phyloP scores from a whole-genome alignment of 2,797 vertebrate species.

The Syngnathus acus region DNA sequence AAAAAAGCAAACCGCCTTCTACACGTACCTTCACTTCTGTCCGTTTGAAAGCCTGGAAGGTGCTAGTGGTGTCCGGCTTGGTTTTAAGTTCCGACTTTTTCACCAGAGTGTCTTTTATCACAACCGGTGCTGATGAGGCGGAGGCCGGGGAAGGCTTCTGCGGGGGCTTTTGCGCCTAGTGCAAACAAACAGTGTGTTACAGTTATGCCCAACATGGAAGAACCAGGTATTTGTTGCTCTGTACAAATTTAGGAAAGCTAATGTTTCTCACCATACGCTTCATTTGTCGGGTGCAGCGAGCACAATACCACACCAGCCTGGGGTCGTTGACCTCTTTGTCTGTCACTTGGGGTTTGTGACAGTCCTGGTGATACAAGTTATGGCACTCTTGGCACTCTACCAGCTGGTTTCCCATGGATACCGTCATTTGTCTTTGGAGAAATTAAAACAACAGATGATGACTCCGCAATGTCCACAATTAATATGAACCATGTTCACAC shows the following conservation, averaged over 20 bases:
- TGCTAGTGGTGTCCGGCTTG: conserved; percentile 80
- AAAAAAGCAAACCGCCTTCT: not conserved
- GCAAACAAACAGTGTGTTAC: conserved; percentile 3
- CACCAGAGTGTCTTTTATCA: conserved; percentile 84
- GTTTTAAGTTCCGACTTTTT: conserved; percentile 90
- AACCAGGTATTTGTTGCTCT: not conserved
- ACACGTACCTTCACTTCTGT: conserved; percentile 87
- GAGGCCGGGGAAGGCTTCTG: conserved; percentile 85
- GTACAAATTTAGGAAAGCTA: not conserved
- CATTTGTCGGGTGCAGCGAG: conserved; percentile 95
- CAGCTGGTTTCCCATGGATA: conserved; percentile 91
- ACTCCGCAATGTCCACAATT: not conserved
- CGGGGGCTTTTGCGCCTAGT: conserved; percentile 90
- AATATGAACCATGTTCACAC: not conserved
- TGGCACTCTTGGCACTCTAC: conserved; percentile 99
- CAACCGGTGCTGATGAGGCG: conserved; percentile 77
- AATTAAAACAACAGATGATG: not conserved
- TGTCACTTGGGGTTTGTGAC: conserved; percentile 95
- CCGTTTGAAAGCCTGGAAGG: conserved; percentile 96
- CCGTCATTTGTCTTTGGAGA: conserved; percentile 88
- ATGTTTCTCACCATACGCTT: conserved; percentile 86
- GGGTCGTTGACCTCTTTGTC: conserved; percentile 98
- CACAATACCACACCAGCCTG: conserved; percentile 95
- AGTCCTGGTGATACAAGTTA: conserved; percentile 98
- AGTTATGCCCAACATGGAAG: not conserved